phyloP scores from a whole-genome alignment of 2,888 invertebrate genomes.

The Perizoma affinitatum region DNA sequence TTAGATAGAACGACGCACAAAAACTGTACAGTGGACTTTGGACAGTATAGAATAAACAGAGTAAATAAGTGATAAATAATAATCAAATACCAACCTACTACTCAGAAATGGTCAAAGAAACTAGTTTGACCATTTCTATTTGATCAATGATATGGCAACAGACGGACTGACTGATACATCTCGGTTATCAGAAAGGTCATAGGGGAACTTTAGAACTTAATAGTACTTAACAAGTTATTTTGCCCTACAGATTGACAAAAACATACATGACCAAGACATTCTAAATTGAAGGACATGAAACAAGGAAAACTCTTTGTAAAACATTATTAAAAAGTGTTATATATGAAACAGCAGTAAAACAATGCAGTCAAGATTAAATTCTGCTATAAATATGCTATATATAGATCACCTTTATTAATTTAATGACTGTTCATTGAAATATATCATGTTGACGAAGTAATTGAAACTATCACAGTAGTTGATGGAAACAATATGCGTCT shows the following conservation, averaged over 20 bases:
- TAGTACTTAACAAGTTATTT: no score
- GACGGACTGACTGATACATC: neutral
- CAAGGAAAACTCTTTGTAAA: no score
- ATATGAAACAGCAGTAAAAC: neutral
- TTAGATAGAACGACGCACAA: no score
- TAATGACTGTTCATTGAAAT: slow-evolving; percentile 20
- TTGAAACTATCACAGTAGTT: slow-evolving; percentile 15
- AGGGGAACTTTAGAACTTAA: neutral
- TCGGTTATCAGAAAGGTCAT: slow-evolving; percentile 15
- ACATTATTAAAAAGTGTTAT: no score
- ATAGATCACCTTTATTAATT: slow-evolving; percentile 14
- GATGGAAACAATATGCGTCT: no score
- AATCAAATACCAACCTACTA: no score
- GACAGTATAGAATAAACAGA: neutral
- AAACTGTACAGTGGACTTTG: slow-evolving; percentile 8
- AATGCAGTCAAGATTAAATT: slow-evolving; percentile 14
- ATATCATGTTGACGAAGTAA: slow-evolving; percentile 16
- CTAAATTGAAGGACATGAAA: no score
- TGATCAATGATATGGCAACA: slow-evolving; percentile 19
- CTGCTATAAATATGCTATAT: slow-evolving; percentile 17
- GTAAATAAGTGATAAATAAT: no score
- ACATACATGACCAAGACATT: no score
- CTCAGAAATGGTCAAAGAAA: no score
- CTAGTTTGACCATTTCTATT: slow-evolving; percentile 8
- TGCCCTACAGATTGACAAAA: no score